Percentiles rank a stretch among this genome's conserved stretches.
phyloP scores from a whole-genome alignment of 2,797 vertebrate genomes.

The Rhyacichthys aspro region DNA sequence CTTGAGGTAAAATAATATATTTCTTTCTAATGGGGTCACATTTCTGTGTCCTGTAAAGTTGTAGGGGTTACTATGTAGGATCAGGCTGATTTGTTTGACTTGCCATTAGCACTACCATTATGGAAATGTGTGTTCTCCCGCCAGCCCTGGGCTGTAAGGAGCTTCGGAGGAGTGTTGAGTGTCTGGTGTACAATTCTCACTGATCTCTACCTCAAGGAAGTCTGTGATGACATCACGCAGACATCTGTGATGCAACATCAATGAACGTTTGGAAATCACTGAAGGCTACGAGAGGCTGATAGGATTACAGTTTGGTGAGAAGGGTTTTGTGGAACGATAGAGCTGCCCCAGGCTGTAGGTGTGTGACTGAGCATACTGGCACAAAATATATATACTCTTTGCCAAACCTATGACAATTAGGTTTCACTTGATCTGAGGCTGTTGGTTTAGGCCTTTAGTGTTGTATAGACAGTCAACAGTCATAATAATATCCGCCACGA shows the following conservation, averaged over 20 bases:
- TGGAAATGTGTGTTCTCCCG: slow-evolving; percentile 46
- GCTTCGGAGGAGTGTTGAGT: slow-evolving; percentile 21
- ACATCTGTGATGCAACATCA: slow-evolving; percentile 66
- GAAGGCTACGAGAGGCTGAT: slow-evolving; percentile 52
- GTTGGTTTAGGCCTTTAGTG: slow-evolving; percentile 34
- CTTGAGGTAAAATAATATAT: slow-evolving; percentile 42
- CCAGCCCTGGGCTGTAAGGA: slow-evolving; percentile 35
- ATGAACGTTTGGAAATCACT: slow-evolving; percentile 65
- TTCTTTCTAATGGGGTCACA: slow-evolving; percentile 30
- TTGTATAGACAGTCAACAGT: no score
- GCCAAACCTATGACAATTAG: slow-evolving; percentile 49
- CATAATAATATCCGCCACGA: no score
- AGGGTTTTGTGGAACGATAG: slow-evolving; percentile 54
- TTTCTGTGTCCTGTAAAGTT: slow-evolving; percentile 40
- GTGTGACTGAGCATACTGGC: slow-evolving; percentile 21
- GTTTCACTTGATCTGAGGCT: slow-evolving; percentile 49
- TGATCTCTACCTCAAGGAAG: slow-evolving; percentile 57
- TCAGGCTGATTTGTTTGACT: slow-evolving; percentile 53
- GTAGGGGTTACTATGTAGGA: slow-evolving; percentile 49
- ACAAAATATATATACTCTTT: slow-evolving; percentile 27
- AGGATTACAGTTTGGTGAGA: slow-evolving; percentile 65
- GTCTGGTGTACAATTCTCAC: slow-evolving; percentile 25
- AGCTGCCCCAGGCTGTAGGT: slow-evolving; percentile 44
- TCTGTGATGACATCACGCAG: slow-evolving; percentile 63
- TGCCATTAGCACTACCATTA: slow-evolving; percentile 58